phyloP scores from a whole-genome alignment of 2,888 invertebrate species.

The Altica lythri region DNA sequence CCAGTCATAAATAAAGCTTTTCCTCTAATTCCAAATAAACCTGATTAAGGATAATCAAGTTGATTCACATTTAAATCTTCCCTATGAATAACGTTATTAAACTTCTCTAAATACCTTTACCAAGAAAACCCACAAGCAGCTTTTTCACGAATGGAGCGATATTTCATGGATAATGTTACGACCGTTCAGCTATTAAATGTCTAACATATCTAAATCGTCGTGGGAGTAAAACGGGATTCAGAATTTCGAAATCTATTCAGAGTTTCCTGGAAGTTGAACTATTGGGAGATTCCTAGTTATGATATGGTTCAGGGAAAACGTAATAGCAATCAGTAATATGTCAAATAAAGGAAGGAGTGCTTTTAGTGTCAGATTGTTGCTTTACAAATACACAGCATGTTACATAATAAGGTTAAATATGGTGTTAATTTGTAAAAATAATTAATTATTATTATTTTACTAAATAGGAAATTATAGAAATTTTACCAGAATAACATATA shows the following conservation, averaged over 20 bases:
- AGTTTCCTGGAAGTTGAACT: slow-evolving; percentile 16
- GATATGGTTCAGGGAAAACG: slow-evolving; percentile 13
- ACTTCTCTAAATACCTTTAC: slow-evolving; percentile 7
- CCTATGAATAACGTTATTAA: slow-evolving; percentile 7
- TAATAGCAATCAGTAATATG: slow-evolving; percentile 2
- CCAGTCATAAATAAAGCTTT: too few relatives aligned
- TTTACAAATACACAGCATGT: too few relatives aligned
- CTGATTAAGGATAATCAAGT: too few relatives aligned
- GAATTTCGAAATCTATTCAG: slow-evolving; percentile 11
- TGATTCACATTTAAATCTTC: too few relatives aligned
- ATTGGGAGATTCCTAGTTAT: background rate
- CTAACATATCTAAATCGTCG: slow-evolving; percentile 18
- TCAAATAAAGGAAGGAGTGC: background rate
- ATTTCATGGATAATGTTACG: slow-evolving; percentile 11
- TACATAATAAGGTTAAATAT: too few relatives aligned
- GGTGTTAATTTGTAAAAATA: too few relatives aligned
- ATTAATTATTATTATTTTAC: too few relatives aligned
- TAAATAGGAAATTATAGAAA: too few relatives aligned
- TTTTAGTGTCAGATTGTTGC: too few relatives aligned
- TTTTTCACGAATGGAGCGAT: slow-evolving; percentile 2
- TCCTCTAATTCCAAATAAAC: too few relatives aligned
- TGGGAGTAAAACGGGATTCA: slow-evolving; percentile 12
- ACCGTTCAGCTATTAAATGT: slow-evolving; percentile 6
- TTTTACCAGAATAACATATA: too few relatives aligned
- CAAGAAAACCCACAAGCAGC: slow-evolving; percentile 2